phyloP scores from a whole-genome alignment of 2,113 vertebrate genomes.

The Turnix velox region DNA sequence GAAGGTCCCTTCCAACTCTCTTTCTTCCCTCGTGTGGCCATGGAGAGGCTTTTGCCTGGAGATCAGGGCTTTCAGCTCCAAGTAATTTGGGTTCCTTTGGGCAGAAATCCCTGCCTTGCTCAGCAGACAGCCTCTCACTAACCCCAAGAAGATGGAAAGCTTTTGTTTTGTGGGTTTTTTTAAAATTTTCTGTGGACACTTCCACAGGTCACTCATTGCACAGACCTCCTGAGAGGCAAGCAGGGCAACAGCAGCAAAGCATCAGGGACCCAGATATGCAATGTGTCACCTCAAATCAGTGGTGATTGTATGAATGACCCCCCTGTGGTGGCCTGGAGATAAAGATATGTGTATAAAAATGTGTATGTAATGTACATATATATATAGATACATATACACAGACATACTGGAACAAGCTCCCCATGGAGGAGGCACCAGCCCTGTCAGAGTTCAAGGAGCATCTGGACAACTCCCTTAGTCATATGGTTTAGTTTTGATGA shows the following conservation, averaged over 20 bases:
- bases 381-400: no score
- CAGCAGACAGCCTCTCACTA: neutral
- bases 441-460: neutral
- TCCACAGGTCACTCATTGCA: neutral
- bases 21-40: neutral
- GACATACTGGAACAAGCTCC: neutral
- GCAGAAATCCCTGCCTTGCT: neutral
- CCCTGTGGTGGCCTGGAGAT: fast-evolving
- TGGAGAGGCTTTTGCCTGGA: neutral
- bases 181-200: no score
- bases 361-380: neutral
- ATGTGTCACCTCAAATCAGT: neutral
- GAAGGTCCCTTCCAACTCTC: no score
- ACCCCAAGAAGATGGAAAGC: neutral
- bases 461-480: no score
- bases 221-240: neutral
- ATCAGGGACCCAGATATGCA: neutral
- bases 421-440: neutral
- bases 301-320: fast-evolving
- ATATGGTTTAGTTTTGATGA: no score
- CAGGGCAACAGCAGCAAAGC: fast-evolving
- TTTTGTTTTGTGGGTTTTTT: neutral
- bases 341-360: neutral
- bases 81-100: neutral
- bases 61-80: neutral